Evolutionary conservation across 1,140 invertebrate genomes (phyloP).

Genomic region (Brachionus manjavacas): DNA sequence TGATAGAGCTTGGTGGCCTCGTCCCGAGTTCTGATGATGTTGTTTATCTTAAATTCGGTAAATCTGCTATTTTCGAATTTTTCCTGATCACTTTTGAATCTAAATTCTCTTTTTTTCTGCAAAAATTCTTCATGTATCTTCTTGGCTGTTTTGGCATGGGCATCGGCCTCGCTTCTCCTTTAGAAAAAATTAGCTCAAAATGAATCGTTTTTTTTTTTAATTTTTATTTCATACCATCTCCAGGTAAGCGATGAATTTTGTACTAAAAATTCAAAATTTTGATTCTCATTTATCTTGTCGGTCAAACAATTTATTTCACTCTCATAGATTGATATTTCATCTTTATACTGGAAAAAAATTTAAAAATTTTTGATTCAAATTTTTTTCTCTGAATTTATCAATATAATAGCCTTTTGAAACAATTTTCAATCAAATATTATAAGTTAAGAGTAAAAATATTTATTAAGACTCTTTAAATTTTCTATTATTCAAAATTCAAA

Average conservation of each 20-base stretch:
- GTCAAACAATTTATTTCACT: conserved; percentile 17
- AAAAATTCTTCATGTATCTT: conserved; percentile 31
- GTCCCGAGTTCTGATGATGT: conserved; percentile 12
- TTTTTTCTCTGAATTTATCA: no score
- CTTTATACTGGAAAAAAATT: not conserved
- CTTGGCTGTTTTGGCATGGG: not conserved
- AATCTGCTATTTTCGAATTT: conserved; percentile 38
- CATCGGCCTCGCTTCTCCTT: conserved; percentile 8
- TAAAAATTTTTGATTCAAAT: no score
- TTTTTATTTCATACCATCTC: not conserved
- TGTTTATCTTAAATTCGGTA: conserved; percentile 42
- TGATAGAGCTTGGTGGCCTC: conserved; percentile 39
- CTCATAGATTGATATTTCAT: conserved; percentile 35
- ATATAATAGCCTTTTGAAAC: no score
- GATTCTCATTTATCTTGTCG: conserved; percentile 1
- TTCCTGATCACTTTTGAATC: conserved; percentile 7
- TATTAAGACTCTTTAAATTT: no score
- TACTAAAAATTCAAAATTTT: conserved; percentile 41
- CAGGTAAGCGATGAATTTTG: conserved; percentile 15
- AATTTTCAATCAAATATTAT: not conserved
- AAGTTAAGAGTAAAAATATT: not conserved
- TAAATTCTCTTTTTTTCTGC: not conserved
- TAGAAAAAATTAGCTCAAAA: not conserved
- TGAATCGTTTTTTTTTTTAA: not conserved
- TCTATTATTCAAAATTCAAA: no score